Base-by-base conservation (phyloP, 2,113 vertebrate species). In the Dipodomys merriami region DNA sequence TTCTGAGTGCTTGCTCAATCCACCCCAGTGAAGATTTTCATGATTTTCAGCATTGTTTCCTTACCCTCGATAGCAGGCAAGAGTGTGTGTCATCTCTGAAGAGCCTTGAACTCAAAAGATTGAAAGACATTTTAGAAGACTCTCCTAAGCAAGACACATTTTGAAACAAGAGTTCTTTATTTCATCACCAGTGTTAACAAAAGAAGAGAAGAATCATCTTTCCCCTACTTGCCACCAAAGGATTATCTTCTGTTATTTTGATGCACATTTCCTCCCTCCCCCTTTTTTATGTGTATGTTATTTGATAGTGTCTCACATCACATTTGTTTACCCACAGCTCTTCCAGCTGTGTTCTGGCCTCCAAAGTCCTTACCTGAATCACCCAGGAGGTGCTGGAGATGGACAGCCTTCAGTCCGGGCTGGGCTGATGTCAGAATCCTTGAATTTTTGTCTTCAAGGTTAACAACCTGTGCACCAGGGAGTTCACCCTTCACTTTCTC, bases 401-500 rank as follows among this genome's bases (percentile, higher is more conserved):
- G 82, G 86, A 60, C 44, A 94, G 1, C 73, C 81, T 73, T 19
- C 15, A 16, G 11, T 86, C 78, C 35, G 57, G 27, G 60, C 23
- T 29, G 13, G 12, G 78, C 73, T 65, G 72, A 71, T 71, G 73
- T 6, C 0, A 83, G 60, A 86, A 87, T 92, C 33, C 81, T 89
- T 88, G 15, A 83, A 76, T 67, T 27, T 68, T 30, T 29, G 81
- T 68, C 88, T 93, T 85, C 19, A 1, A 93, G 88, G 96, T 91
- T 97, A 96, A 95, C 74, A 92, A 72, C 64, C 79, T 33, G 0
- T 13, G 3, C 62, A 35, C 11, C 80, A 64, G 91, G 93, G 57
- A 86, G 79, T 83, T 95, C 88, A 78, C 25, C 80, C 84, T 67
- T 90, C 78, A 60, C 74, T 87, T 57, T 94, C 86, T 81, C 60